Conservation (phyloP, 2,113 vertebrate genomes). For the Lethenteron reissneri region DNA sequence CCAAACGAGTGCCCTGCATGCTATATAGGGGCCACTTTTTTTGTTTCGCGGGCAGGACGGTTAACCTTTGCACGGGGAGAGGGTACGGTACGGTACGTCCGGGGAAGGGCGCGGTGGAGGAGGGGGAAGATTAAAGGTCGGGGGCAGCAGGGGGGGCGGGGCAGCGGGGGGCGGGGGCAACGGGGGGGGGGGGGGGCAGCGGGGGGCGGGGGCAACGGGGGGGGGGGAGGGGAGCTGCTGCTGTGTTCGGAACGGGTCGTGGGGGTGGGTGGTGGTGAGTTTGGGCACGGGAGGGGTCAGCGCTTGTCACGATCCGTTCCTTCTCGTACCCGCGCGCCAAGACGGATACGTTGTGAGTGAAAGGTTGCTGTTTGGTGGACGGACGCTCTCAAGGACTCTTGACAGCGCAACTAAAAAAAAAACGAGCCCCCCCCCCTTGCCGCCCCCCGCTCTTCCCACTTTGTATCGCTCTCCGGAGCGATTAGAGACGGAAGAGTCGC, state of each 20-base stretch:
- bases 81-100: not conserved
- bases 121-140: not conserved
- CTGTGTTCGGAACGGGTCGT: not conserved
- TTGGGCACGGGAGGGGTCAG: not conserved
- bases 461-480: too few relatives aligned
- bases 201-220: not conserved
- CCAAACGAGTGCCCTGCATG: not conserved
- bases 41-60: too few relatives aligned
- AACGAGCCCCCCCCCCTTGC: too few relatives aligned
- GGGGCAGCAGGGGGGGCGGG: not conserved
- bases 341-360: conserved; percentile 6
- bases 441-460: too few relatives aligned
- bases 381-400: conserved; percentile 5
- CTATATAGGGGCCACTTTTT: too few relatives aligned
- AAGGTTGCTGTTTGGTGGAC: not conserved
- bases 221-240: not conserved
- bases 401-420: not conserved
- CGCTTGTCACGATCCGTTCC: conserved; percentile 4
- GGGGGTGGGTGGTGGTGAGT: not conserved
- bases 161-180: not conserved
- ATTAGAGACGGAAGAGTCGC: too few relatives aligned
- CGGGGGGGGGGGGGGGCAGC: not conserved
- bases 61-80: not conserved
- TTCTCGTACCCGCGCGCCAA: not conserved
- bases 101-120: not conserved